Evolutionary conservation across 2,113 vertebrate genomes (phyloP).

Genomic region (cattle (Bos taurus)): ARS-UCD2.0 NC_037357.1:63545501-63546000

Average conservation of each 20-base stretch:
- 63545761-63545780: background rate
- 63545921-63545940: background rate
- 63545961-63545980: background rate
- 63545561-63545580: background rate
- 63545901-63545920: background rate
- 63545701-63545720: background rate
- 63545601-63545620: background rate
- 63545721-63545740: background rate
- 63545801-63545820: background rate
- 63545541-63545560: background rate
- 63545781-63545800: background rate
- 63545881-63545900: background rate
- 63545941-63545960: background rate
- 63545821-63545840: background rate
- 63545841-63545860: background rate
- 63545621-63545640: background rate
- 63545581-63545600: constrained; percentile 14
- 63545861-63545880: background rate
- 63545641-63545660: background rate
- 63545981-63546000: background rate
- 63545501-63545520: background rate
- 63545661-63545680: background rate
- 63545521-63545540: background rate
- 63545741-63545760: background rate
- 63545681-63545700: background rate